A percentile compares a stretch with the other conserved stretches of the same genome.
Conservation (phyloP, 2,113 vertebrate species). For the Sinocyclocheilus rhinocerous region DNA sequence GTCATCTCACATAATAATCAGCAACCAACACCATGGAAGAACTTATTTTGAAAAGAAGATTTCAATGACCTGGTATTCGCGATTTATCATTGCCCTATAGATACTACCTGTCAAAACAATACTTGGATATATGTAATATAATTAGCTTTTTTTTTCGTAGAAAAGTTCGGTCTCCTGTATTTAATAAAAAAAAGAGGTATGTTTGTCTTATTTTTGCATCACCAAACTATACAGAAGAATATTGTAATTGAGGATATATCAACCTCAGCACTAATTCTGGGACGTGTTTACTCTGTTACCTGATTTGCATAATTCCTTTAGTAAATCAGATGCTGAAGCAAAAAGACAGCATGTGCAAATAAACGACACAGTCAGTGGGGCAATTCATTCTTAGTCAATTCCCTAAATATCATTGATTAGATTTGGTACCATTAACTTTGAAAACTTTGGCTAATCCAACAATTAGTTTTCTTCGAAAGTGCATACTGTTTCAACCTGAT, state of each 20-base stretch:
- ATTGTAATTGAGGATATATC: not conserved
- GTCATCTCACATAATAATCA: not conserved
- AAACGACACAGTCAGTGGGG: not conserved
- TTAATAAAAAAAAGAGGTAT: no score
- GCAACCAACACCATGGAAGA: not conserved
- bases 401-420: constrained; percentile 1
- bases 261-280: not conserved
- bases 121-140: no score
- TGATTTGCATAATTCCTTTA: constrained; percentile 23
- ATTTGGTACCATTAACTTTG: not conserved
- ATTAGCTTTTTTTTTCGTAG: no score
- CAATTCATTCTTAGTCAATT: not conserved
- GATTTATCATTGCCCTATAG: not conserved
- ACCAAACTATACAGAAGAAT: not conserved
- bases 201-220: not conserved
- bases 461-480: not conserved
- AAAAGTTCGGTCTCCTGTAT: no score
- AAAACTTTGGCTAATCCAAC: not conserved
- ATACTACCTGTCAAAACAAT: no score
- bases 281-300: not conserved
- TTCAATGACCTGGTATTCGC: no score
- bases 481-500: not conserved
- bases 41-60: not conserved
- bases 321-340: not conserved
- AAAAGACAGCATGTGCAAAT: constrained; percentile 14